Evolutionary conservation across 2,888 invertebrate species (phyloP), one percentile per base, ranked within the genome.

Genomic region (Gnatocerus cornutus): DNA sequence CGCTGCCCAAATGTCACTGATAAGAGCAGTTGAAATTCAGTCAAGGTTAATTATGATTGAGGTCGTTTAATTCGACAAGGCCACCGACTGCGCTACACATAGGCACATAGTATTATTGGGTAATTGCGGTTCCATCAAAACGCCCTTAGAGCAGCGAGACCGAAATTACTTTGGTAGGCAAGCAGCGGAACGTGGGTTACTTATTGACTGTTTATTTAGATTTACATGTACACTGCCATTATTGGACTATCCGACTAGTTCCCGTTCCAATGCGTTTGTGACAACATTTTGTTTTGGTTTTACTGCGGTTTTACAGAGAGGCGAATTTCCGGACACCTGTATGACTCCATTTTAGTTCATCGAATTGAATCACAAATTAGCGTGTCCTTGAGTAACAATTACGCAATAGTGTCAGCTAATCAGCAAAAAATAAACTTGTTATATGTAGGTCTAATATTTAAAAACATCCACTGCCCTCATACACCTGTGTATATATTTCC

Each of bases 1-100:
- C n/a, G n/a, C n/a, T n/a, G n/a, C n/a, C n/a, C n/a, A n/a, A n/a
- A n/a, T n/a, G n/a, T n/a, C n/a, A n/a, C n/a, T n/a, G n/a, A n/a
- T n/a, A n/a, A n/a, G n/a, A n/a, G n/a, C n/a, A n/a, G n/a, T n/a
- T 16, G 50, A 50, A 62, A 62, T 62, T 62, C 50, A 62, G 62
- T 62, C 62, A 62, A 62, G 62, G 62, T 62, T 62, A 62, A 62
- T 62, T 62, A 12, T 27, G 7, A 27, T 12, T 9, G 50, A 62
- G 41, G 50, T 29, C 52, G 58, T n/a, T 58, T 58, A 58, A 58
- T 43, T 58, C 29, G 58, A 29, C 58, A 62, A 62, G 62, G 62
- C 62, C 62, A 29, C 58, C 27, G 27, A 12, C 43, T 58, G 58
- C 58, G 43, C 58, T 43, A 29, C 58, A 41, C 56, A 55, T 29